Base-by-base conservation (phyloP, 1,140 invertebrate species). In the Teleogryllus occipitalis region DNA sequence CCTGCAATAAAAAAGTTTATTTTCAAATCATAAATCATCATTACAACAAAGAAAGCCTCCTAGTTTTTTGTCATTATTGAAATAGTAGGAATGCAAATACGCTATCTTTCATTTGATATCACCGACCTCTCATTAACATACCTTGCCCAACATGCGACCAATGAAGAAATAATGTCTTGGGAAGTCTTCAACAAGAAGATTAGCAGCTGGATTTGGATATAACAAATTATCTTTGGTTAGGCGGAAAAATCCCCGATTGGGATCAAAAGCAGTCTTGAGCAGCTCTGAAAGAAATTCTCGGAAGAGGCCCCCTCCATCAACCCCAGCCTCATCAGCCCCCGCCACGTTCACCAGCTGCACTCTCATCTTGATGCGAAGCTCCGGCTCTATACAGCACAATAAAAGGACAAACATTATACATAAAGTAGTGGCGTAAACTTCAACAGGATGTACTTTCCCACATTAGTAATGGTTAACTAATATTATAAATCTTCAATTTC, bases 131-230 rank as follows among this genome's bases (percentile, higher is more conserved):
- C 54, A 3, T 18, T 77, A 80, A 75, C 80, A 83, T 86, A 94
- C 93, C 89, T 99, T 99, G 73, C 97, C 98, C 7, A 99, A 86
- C 85, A 99, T 95, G 77, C 97, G 88, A 12, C 97, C 98, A 80
- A 99, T 94, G 84, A 99, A 98, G 85, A 92, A 98, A 85, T 97
- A 99, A 87, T 99, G 98, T 83, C 94, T 92, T 0, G 91, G 90
- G 85, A 92, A 98, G 84, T 98, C 93, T 8, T 94, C 92, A 22
- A 96, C 90, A 0, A 99, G 86, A 22, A 96, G 86, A 81, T 93
- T 90, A 12, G 97, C 96, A 73, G 94, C 93, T 0, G 97, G 97
- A 87, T 98, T 99, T 0, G 98, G 98, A 87, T 99, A 99, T 12
- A 99, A 85, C 85, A 96, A 92, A 84, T 97, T 96, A 83, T 99